phyloP scores from a whole-genome alignment of 2,113 vertebrate species.

The Oncorhynchus mykiss region DNA sequence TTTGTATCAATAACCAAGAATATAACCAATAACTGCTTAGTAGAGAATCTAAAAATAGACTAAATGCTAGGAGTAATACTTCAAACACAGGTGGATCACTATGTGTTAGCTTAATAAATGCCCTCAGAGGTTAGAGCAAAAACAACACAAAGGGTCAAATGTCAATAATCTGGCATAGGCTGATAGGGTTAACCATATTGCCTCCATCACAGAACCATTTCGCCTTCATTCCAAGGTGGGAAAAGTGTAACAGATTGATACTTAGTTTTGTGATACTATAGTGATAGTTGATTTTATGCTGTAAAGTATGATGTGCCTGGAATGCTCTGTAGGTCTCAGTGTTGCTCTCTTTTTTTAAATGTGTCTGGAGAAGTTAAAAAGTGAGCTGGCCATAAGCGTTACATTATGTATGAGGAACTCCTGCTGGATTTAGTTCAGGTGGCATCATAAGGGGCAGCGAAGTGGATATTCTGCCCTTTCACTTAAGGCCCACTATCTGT shows the following conservation, averaged over 20 bases:
- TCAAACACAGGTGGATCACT: slow-evolving; percentile 3
- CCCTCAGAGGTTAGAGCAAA: slow-evolving; percentile 4
- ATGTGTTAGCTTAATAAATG: background rate
- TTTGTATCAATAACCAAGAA: background rate
- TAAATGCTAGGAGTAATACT: background rate
- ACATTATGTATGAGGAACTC: slow-evolving; percentile 69
- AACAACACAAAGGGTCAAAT: slow-evolving; percentile 1
- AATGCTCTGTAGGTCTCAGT: slow-evolving; percentile 16
- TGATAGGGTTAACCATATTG: background rate
- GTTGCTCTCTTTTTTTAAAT: slow-evolving; percentile 31
- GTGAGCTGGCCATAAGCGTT: slow-evolving; percentile 62
- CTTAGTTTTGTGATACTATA: slow-evolving; percentile 24
- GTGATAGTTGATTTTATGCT: slow-evolving; percentile 4
- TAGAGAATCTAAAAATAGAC: background rate
- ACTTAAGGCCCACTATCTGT: slow-evolving; percentile 66
- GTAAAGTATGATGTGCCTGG: background rate
- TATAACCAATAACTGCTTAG: background rate
- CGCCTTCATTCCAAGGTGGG: background rate
- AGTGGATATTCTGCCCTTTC: slow-evolving; percentile 66
- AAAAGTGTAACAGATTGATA: slow-evolving; percentile 5
- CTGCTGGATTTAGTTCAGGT: slow-evolving; percentile 70
- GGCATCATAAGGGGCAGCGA: slow-evolving; percentile 66
- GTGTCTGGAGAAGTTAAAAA: slow-evolving; percentile 68
- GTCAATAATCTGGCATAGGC: background rate
- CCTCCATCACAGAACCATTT: background rate